These are phyloP conservation scores for Catonia carolina DNA, from an alignment of 2,888 invertebrate genomes.

Conservation along the genomic window DNA sequence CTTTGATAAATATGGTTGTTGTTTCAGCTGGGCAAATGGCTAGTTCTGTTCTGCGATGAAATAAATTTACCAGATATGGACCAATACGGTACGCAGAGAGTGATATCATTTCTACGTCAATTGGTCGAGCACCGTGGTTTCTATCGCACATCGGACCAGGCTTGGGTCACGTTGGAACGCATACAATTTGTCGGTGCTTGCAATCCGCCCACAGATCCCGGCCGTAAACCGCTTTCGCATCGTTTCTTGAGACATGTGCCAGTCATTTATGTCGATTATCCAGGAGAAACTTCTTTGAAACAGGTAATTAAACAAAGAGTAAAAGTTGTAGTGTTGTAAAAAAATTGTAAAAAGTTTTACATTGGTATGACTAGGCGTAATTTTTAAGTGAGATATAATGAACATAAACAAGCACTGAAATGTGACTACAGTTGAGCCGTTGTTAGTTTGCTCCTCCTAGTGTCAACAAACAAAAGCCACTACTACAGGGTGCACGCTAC, in stretches of 20 bases:
- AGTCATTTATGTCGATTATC: conserved; percentile 98
- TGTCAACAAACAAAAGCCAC: no score
- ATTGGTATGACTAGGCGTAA: no score
- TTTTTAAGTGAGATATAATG: no score
- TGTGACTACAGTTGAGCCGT: no score
- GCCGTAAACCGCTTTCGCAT: conserved; percentile 91
- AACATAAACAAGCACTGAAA: no score
- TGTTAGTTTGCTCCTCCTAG: no score
- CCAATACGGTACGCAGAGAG: conserved; percentile 92
- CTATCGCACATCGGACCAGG: conserved; percentile 68
- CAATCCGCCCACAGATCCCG: conserved; percentile 99
- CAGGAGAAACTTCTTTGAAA: conserved; percentile 94
- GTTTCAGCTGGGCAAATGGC: conserved; percentile 95
- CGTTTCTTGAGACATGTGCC: conserved; percentile 90
- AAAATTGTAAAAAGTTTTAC: no score
- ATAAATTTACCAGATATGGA: conserved; percentile 99
- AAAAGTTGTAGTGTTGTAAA: no score
- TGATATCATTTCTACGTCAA: conserved; percentile 98
- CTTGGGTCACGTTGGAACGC: conserved; percentile 94
- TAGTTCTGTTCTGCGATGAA: conserved; percentile 99
- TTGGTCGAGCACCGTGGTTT: conserved; percentile 94
- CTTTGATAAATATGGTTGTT: no score
- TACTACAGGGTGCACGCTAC: no score
- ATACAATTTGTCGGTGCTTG: conserved; percentile 99
- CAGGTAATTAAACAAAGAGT: conserved; percentile 53